phyloP scores from a whole-genome alignment of 2,113 vertebrate genomes.

The Thalassarche chlororhynchos region DNA sequence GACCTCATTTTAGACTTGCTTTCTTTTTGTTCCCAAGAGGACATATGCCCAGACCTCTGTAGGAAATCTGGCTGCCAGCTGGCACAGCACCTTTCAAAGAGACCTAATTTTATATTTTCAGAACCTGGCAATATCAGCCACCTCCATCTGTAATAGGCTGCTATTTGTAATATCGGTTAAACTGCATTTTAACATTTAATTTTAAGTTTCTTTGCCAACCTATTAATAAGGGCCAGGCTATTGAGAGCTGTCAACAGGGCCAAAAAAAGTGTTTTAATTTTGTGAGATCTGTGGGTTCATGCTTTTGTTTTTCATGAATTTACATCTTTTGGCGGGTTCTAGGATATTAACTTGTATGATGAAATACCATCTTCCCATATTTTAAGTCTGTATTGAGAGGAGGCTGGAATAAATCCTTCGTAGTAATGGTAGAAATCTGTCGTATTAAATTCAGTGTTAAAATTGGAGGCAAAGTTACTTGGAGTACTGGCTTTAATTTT shows the following conservation, averaged over 20 bases:
- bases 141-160: background rate
- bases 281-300: background rate
- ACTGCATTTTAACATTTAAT: background rate
- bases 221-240: background rate
- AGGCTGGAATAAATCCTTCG: background rate
- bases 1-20: background rate
- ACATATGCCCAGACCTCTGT: background rate
- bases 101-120: constrained; percentile 6
- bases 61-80: constrained; percentile 12
- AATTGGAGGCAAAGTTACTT: background rate
- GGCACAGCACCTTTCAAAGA: background rate
- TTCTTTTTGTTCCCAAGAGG: background rate
- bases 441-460: background rate
- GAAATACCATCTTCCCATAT: background rate
- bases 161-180: background rate
- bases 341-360: background rate
- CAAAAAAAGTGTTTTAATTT: background rate
- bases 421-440: background rate
- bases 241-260: background rate
- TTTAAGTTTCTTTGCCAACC: background rate
- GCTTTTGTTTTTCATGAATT: background rate
- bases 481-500: background rate
- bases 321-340: background rate
- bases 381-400: background rate
- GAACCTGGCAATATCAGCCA: background rate